Conservation (phyloP, 2,888 invertebrate species). For the Temnothorax ravouxi region DNA sequence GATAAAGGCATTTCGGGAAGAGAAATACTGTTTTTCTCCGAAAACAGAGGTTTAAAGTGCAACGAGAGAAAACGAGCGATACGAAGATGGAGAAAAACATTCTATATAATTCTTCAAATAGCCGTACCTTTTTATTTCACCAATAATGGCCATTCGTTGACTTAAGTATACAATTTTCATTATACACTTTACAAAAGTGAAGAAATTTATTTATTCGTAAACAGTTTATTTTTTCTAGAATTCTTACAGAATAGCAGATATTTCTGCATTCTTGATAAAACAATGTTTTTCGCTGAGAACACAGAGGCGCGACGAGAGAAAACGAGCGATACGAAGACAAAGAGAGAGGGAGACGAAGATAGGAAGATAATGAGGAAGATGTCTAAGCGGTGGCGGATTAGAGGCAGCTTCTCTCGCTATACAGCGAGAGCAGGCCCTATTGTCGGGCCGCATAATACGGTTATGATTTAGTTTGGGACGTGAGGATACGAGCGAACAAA, state of each 20-base stretch:
- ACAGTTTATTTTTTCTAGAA: no score
- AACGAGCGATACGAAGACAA: not conserved
- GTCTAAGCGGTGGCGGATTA: conserved; percentile 83
- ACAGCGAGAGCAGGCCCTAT: conserved; percentile 76
- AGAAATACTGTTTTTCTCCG: no score
- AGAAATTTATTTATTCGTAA: not conserved
- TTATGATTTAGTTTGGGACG: conserved; percentile 85
- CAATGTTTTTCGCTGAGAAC: not conserved
- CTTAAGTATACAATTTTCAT: not conserved
- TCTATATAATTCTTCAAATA: not conserved
- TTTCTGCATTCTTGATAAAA: not conserved
- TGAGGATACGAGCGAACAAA: conserved; percentile 75
- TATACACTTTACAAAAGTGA: not conserved
- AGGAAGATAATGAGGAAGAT: conserved; percentile 71
- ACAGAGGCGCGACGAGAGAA: not conserved
- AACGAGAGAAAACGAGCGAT: no score
- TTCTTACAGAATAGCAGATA: not conserved
- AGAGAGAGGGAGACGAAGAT: conserved; percentile 21
- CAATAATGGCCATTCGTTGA: not conserved
- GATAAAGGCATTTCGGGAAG: conserved; percentile 9
- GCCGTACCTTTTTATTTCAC: not conserved
- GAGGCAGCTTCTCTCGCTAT: conserved; percentile 84
- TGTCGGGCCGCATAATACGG: conserved; percentile 84
- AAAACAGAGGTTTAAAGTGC: no score
- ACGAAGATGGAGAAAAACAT: no score